Conservation (phyloP, 2,888 invertebrate genomes). For the Calliscelio sp. region DNA sequence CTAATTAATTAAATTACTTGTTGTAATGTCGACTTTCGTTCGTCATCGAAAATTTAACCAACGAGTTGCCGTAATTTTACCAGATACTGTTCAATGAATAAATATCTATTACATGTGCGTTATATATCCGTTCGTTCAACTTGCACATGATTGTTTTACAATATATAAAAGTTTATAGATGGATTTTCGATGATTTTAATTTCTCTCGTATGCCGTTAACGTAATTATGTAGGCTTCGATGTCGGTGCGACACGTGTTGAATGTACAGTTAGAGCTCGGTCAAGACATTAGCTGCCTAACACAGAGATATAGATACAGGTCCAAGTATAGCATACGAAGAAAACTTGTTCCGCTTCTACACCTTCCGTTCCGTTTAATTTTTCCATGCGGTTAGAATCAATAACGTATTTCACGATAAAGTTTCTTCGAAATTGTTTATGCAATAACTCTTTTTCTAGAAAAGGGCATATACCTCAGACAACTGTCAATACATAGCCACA, state of each 20-base stretch:
- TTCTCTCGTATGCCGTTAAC: constrained; percentile 20
- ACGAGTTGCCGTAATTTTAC: no score
- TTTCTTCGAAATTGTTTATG: constrained; percentile 19
- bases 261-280: constrained; percentile 79
- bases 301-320: constrained; percentile 52
- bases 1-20: no score
- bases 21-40: no score
- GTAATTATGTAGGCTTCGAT: constrained; percentile 30
- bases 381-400: constrained; percentile 45
- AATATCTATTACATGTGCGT: no score
- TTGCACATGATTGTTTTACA: background rate
- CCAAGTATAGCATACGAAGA: constrained; percentile 49
- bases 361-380: constrained; percentile 59
- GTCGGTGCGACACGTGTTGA: constrained; percentile 74
- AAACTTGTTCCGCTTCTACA: constrained; percentile 60
- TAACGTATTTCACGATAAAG: constrained; percentile 31
- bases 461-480: constrained; percentile 9
- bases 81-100: no score
- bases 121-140: background rate
- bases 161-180: background rate
- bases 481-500: background rate
- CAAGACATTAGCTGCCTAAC: constrained; percentile 48
- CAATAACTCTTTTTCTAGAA: constrained; percentile 16
- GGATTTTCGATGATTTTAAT: constrained; percentile 8
- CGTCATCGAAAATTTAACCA: no score